Evolutionary conservation across 2,888 invertebrate species (phyloP).

Genomic region (Portevinia maculata): DNA sequence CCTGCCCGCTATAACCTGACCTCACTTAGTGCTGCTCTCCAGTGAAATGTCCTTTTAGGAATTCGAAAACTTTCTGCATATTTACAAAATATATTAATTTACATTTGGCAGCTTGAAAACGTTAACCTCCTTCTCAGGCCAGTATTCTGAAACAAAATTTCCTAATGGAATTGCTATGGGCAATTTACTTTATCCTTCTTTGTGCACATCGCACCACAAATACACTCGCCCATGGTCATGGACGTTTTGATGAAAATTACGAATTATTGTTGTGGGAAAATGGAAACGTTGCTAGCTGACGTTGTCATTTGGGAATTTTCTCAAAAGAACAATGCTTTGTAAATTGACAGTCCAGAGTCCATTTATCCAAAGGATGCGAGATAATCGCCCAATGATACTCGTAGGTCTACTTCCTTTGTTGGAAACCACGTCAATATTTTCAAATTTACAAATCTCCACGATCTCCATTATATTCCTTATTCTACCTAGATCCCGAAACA

Average conservation of each 20-base stretch:
- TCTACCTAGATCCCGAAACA: conserved; percentile 16
- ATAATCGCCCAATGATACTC: background rate
- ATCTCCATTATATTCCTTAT: conserved; percentile 2
- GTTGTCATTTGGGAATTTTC: conserved; percentile 32
- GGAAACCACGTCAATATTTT: background rate
- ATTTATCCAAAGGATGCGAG: background rate
- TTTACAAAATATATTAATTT: conserved; percentile 32
- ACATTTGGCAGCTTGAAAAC: conserved; percentile 27
- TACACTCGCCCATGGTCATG: conserved; percentile 14
- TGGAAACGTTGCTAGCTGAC: background rate
- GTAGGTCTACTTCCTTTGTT: too few species aligned
- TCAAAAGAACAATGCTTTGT: conserved; percentile 5
- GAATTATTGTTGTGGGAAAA: conserved; percentile 38
- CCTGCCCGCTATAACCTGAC: background rate
- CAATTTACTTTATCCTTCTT: conserved; percentile 50
- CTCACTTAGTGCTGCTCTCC: background rate
- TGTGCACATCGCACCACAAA: conserved; percentile 10
- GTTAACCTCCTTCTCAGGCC: background rate
- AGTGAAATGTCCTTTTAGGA: background rate
- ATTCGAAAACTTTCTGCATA: conserved; percentile 20
- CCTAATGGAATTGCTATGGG: conserved; percentile 35
- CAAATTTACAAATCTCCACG: conserved; percentile 5
- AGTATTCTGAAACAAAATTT: conserved; percentile 29
- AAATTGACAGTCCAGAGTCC: background rate
- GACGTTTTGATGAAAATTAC: conserved; percentile 22